Percentiles rank a stretch among this genome's conserved stretches.
Evolutionary conservation across 2,113 vertebrate genomes (phyloP).

Genomic region (Glareola pratincola): DNA sequence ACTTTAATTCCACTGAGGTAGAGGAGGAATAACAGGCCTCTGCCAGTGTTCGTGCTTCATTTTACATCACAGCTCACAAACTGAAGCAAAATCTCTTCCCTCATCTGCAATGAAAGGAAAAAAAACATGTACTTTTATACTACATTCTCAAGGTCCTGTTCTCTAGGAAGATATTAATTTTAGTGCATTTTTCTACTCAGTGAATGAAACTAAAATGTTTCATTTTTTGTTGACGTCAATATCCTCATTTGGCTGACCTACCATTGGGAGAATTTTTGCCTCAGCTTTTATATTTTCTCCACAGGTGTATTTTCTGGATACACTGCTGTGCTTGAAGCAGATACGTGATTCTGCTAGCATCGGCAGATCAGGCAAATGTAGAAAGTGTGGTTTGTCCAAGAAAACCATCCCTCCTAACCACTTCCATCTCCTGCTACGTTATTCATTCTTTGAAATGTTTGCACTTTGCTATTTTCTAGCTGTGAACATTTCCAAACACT

Average conservation of each 20-base stretch:
- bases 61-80: neutral
- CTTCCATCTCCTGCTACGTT: neutral
- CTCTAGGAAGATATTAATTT: neutral
- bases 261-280: neutral
- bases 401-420: neutral
- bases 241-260: neutral
- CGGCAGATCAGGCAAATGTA: neutral
- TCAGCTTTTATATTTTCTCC: neutral
- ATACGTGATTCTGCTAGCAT: neutral
- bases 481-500: neutral
- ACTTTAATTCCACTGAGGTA: neutral
- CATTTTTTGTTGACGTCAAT: neutral
- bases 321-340: neutral
- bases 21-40: neutral
- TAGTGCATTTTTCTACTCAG: neutral
- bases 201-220: neutral
- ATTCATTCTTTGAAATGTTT: neutral
- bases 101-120: neutral
- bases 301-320: neutral
- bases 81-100: neutral
- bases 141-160: neutral
- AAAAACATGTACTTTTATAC: neutral
- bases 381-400: neutral
- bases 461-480: neutral
- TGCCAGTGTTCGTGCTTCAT: neutral